These are phyloP conservation scores for Ictalurus punctatus DNA, from an alignment of 2,113 vertebrate genomes.

Conservation along the genomic window DNA sequence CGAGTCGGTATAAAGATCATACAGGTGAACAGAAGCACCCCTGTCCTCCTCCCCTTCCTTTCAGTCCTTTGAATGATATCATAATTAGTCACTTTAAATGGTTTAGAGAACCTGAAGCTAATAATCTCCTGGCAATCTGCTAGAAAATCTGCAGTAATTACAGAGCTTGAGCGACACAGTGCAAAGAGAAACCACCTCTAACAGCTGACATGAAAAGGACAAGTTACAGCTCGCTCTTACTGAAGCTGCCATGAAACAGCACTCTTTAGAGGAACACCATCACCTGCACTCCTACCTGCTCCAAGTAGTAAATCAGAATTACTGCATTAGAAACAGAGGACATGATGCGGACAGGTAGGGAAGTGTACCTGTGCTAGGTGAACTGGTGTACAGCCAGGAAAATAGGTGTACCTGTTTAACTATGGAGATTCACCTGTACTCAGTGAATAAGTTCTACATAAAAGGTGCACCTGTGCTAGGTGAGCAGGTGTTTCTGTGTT, in stretches of 20 bases:
- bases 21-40: slow-evolving; percentile 10
- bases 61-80: slow-evolving; percentile 31
- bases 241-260: neutral
- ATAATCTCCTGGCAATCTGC: slow-evolving; percentile 42
- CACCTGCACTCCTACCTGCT: slow-evolving; percentile 8
- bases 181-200: slow-evolving; percentile 29
- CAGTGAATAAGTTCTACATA: neutral
- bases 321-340: neutral
- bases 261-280: neutral
- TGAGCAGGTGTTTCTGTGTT: neutral
- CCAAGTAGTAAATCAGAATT: slow-evolving; percentile 7
- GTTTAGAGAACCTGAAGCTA: slow-evolving; percentile 27
- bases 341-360: no score
- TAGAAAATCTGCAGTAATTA: slow-evolving; percentile 47
- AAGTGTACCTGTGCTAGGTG: neutral
- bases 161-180: slow-evolving; percentile 21
- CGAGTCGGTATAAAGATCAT: slow-evolving; percentile 9
- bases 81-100: slow-evolving; percentile 32
- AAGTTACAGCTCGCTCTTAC: slow-evolving; percentile 36
- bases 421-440: neutral
- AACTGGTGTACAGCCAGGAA: neutral
- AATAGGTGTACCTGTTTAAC: neutral
- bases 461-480: neutral
- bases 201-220: slow-evolving; percentile 44
- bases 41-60: neutral